These are phyloP conservation scores for Chloroclystis v-ata DNA, from an alignment of 2,888 invertebrate species.

Conservation along the genomic window DNA sequence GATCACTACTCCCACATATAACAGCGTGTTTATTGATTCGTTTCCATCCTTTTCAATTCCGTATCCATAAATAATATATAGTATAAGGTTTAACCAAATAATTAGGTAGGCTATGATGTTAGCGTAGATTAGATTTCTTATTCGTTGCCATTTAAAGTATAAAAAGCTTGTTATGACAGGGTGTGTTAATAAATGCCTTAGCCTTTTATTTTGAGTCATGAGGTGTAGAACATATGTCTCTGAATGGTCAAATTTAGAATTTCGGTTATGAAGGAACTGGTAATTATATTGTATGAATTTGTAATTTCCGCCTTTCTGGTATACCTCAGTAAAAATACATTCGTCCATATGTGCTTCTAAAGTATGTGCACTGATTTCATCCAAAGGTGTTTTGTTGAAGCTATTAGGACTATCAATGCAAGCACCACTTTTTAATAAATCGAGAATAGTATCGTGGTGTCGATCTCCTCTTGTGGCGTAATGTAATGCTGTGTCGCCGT, in stretches of 20 bases:
- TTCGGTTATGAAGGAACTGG: conserved; percentile 81
- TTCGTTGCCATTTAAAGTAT: conserved; percentile 88
- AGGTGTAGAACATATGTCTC: conserved; percentile 87
- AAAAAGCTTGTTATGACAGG: conserved; percentile 88
- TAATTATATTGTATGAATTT: conserved; percentile 87
- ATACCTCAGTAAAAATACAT: conserved; percentile 82
- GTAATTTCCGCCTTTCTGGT: conserved; percentile 82
- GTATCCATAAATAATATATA: conserved; percentile 83
- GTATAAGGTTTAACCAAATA: conserved; percentile 82
- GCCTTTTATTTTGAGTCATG: conserved; percentile 82
- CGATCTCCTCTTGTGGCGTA: conserved; percentile 86
- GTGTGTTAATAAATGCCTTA: conserved; percentile 85
- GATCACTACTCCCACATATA: conserved; percentile 74
- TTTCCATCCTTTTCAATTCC: conserved; percentile 69
- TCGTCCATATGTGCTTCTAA: conserved; percentile 85
- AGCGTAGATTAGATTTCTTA: conserved; percentile 84
- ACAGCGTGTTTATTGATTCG: conserved; percentile 61
- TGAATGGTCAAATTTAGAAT: conserved; percentile 68
- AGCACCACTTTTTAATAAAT: conserved; percentile 83
- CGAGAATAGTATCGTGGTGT: conserved; percentile 79
- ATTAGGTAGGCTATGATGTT: conserved; percentile 85
- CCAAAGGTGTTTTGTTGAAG: conserved; percentile 83
- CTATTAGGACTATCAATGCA: conserved; percentile 83
- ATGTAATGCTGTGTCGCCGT: conserved; percentile 84
- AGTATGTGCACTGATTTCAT: conserved; percentile 83